phyloP scores from a whole-genome alignment of 2,888 invertebrate genomes.

The Chesias legatella region DNA sequence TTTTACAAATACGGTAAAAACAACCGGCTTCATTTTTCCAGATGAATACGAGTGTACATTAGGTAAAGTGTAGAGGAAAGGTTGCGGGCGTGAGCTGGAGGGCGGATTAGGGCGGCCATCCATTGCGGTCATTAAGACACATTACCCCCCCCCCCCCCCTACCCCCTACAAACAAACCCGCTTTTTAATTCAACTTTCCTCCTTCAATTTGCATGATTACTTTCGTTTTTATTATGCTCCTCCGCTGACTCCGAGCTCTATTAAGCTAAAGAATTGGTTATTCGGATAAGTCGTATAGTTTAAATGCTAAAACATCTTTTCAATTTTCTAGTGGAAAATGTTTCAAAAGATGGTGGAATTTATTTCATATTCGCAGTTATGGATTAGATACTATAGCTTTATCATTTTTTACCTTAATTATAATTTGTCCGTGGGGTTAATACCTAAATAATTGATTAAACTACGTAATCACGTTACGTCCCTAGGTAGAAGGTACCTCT shows the following conservation, averaged over 20 bases:
- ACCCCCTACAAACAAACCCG: slow-evolving; percentile 48
- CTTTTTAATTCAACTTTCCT: slow-evolving; percentile 80
- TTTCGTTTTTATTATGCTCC: slow-evolving; percentile 77
- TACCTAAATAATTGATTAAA: not conserved
- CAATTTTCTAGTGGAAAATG: slow-evolving; percentile 25
- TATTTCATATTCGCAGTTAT: slow-evolving; percentile 7
- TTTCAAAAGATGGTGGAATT: slow-evolving; percentile 19
- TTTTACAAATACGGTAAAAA: slow-evolving; percentile 31
- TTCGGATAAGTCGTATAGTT: slow-evolving; percentile 40
- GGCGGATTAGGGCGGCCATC: slow-evolving; percentile 72
- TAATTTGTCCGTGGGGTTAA: not conserved
- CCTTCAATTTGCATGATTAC: slow-evolving; percentile 80
- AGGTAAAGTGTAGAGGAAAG: slow-evolving; percentile 54
- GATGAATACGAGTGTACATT: slow-evolving; percentile 39
- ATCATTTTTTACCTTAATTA: too few species aligned
- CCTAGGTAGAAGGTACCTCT: slow-evolving; percentile 12
- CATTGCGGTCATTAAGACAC: slow-evolving; percentile 80
- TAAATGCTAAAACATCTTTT: slow-evolving; percentile 31
- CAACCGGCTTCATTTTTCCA: slow-evolving; percentile 36
- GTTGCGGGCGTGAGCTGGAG: slow-evolving; percentile 52
- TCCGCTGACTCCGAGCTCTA: slow-evolving; percentile 45
- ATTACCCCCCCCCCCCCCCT: slow-evolving; percentile 50
- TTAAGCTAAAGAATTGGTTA: slow-evolving; percentile 48
- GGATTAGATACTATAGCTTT: not conserved
- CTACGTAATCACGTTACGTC: not conserved